Base-by-base conservation (phyloP, 2,113 vertebrate species). In the Pseudorectes ferrugineus region DNA sequence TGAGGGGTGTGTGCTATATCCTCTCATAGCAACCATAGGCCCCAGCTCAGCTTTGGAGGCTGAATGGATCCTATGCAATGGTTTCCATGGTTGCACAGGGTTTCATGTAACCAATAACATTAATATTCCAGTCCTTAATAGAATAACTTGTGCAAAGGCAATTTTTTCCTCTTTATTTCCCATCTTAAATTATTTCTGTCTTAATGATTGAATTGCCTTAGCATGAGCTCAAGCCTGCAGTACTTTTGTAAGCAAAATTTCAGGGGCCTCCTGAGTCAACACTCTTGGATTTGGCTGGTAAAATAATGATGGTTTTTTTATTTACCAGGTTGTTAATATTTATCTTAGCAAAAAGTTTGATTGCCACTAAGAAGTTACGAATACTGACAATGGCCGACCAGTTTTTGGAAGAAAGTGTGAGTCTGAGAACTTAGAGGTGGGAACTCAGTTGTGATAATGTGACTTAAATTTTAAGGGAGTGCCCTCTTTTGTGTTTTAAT, bases 381-480 rank as follows among this genome's bases (percentile, higher is more conserved):
- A 97, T 35, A 61, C 89, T 84, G 97, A 98, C 65, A 97, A 97
- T 31, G 98, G 97, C 28, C 98, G 92, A 65, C 96, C 95, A 5
- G 84, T 98, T 52, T 59, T 91, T 98, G 91, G 96, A 98, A 22
- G 74, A 98, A 79, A 98, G 24, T 1, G 93, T 97, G 46, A 97
- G 97, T 89, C 85, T 98, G 33, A 96, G 98, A 80, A 91, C 97
- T 65, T 98, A 98, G 85, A 98, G 97, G 97, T 98, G 77, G 51
- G 36, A 42, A 58, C 24, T 68, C 35, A 43, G 70, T n/a, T 76
- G 63, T 62, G 22, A 57, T 49, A 57, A 83, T 24, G n/a, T 57
- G 33, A 58, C 24, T 54, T 18, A 16, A 3, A 52, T 28, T 54
- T 76, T 75, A 45, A 77, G 36, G 23, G 21, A 91, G 21, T 24